Percentiles rank a stretch among this genome's conserved stretches.
Evolutionary conservation across 2,888 invertebrate species (phyloP).

Genomic region (Thymelicus acteon): DNA sequence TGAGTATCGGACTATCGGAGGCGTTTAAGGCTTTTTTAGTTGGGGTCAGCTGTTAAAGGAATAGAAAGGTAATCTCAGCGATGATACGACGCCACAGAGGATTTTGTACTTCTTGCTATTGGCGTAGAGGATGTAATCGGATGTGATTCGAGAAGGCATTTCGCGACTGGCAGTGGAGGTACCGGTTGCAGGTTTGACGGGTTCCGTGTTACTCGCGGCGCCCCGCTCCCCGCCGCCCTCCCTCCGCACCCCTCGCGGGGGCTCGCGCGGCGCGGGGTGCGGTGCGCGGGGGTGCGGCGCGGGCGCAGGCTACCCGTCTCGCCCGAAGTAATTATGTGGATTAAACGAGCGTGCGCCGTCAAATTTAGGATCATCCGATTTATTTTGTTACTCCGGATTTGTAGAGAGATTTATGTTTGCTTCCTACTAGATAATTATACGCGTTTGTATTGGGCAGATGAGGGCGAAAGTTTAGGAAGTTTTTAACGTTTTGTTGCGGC

Average conservation of each 20-base stretch:
- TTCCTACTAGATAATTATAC: conserved; percentile 31
- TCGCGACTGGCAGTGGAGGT: conserved; percentile 70
- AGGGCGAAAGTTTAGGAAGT: neutral
- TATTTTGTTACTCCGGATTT: conserved; percentile 33
- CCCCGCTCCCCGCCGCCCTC: conserved; percentile 46
- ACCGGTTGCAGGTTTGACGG: conserved; percentile 77
- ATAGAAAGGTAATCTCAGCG: conserved; percentile 58
- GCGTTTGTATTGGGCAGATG: neutral
- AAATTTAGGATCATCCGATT: conserved; percentile 40
- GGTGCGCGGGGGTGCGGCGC: conserved; percentile 50
- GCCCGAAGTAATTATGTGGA: conserved; percentile 51
- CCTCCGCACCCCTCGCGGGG: conserved; percentile 47
- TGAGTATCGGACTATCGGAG: conserved; percentile 69
- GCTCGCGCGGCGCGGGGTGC: conserved; percentile 53
- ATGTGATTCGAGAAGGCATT: conserved; percentile 57
- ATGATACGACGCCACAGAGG: conserved; percentile 21
- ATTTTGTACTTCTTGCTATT: conserved; percentile 37
- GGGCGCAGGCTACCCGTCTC: conserved; percentile 52
- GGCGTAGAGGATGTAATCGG: conserved; percentile 47
- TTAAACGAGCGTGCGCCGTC: conserved; percentile 44
- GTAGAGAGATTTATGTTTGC: conserved; percentile 30
- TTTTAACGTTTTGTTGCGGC: too few relatives aligned
- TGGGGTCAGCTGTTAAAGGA: conserved; percentile 63
- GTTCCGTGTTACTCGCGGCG: conserved; percentile 78
- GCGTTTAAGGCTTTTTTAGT: conserved; percentile 62